Conservation (phyloP, 2,113 vertebrate genomes). For the Siniperca knerii region DNA sequence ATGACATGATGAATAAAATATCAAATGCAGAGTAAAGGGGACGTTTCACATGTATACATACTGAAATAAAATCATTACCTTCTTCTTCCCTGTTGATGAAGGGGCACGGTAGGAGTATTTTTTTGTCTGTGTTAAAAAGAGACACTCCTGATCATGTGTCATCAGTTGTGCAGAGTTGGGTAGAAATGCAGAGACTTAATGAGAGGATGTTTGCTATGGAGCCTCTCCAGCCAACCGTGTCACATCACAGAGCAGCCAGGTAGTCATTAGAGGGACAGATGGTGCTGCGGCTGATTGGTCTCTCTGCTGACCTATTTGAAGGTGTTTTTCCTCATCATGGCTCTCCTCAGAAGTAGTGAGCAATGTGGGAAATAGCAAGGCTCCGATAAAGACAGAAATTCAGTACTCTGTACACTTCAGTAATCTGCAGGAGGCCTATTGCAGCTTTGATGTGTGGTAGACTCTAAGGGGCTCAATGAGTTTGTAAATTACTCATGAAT, state of each 20-base stretch:
- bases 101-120: background rate
- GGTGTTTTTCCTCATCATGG: conserved; percentile 67
- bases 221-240: conserved; percentile 66
- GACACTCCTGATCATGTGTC: conserved; percentile 34
- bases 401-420: conserved; percentile 33
- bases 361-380: conserved; percentile 24
- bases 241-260: conserved; percentile 74
- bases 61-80: conserved; percentile 24
- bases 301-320: conserved; percentile 75
- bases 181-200: conserved; percentile 57
- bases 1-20: conserved; percentile 20
- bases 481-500: conserved; percentile 43
- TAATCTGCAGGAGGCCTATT: conserved; percentile 35
- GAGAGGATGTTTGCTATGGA: conserved; percentile 60
- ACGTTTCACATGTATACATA: background rate
- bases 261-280: conserved; percentile 84
- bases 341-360: conserved; percentile 41
- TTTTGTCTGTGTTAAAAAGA: conserved; percentile 16
- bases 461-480: conserved; percentile 26
- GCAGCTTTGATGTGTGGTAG: conserved; percentile 44
- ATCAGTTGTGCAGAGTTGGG: conserved; percentile 42
- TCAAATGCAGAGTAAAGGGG: background rate
- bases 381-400: conserved; percentile 49
- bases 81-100: background rate
- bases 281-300: conserved; percentile 74